Evolutionary conservation across 2,113 vertebrate species (phyloP).

Genomic region (Notarius lentiginosus): DNA sequence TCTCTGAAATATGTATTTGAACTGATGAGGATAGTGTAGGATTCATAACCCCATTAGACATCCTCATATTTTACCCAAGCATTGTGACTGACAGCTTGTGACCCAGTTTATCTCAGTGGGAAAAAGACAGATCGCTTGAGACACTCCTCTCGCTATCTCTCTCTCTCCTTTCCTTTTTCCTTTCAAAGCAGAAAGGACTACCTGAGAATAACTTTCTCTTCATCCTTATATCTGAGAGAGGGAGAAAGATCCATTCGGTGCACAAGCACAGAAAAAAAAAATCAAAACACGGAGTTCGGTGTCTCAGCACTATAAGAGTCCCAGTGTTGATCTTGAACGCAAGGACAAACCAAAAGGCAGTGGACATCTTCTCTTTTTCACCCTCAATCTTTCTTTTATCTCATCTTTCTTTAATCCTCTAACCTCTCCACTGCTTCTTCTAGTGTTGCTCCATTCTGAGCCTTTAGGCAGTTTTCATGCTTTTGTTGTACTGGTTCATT

Average conservation of each 20-base stretch:
- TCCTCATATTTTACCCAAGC: constrained; percentile 11
- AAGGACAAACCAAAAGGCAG: constrained; percentile 14
- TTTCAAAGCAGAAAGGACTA: constrained; percentile 6
- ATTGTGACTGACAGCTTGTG: constrained; percentile 35
- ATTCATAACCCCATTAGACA: constrained; percentile 26
- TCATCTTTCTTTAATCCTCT: constrained; percentile 16
- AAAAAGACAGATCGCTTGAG: constrained; percentile 26
- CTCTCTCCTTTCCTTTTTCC: neutral
- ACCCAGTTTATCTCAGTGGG: constrained; percentile 36
- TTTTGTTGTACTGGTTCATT: constrained; percentile 23
- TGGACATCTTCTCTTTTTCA: neutral
- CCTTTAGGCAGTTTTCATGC: constrained; percentile 26
- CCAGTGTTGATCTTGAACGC: neutral
- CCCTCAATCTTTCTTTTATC: neutral
- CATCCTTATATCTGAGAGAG: constrained; percentile 1
- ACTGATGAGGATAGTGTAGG: constrained; percentile 5
- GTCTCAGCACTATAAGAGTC: neutral
- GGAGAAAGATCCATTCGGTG: neutral
- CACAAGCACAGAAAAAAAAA: constrained; percentile 2
- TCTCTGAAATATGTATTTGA: constrained; percentile 20
- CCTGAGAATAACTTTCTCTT: constrained; percentile 11
- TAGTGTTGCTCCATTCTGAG: constrained; percentile 22
- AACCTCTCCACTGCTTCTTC: constrained; percentile 8
- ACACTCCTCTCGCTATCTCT: neutral
- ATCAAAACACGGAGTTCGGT: constrained; percentile 4